Base-by-base conservation (phyloP, 2,797 vertebrate species). In the Loriculus beryllinus region DNA sequence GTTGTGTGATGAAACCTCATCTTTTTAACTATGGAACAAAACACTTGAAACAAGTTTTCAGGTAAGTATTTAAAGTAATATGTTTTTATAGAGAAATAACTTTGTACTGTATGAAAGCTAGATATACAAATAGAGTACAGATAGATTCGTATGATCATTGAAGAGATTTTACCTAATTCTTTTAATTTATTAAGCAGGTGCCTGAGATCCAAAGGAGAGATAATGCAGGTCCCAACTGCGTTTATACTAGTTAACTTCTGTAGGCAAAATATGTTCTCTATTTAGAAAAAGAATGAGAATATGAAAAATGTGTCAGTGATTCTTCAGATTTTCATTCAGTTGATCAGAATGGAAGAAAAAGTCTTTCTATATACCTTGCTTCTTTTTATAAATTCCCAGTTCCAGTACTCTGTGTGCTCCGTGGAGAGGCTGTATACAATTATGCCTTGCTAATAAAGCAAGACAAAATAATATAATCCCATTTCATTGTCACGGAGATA, bases 371-470 rank as follows among this genome's bases (percentile, higher is more conserved):
- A 57, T 7, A 48, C 47, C 23, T 54, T 33, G n/a, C 31, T 87
- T 47, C 47, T 72, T 72, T 77, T 70, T 56, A 28, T 20, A 40
- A n/a, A 47, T 80, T 82, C 26, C 31, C 16, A 82, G 33, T 60
- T 75, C 83, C 45, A 9, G 76, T 69, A 52, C 48, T 89, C 92
- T 68, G 21, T 79, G 28, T 63, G 33, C 45, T 91, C 64, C 31
- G 1, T 70, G 63, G 87, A 94, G 74, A 92, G 40, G 13, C 45
- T 94, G 56, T 94, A 31, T 51, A 45, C 78, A 90, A 92, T 86
- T 96, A 89, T 84, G 60, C 45, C 39, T 82, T 84, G 52, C 64
- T 96, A 92, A 81, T 96, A 95, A 95, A 96, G 90, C 78, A 93
- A 89, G 92, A 91, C 78, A 93, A 89, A 91, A 91, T 90, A 96